Evolutionary conservation across 2,113 vertebrate genomes (phyloP).

Genomic region (Octodon degus): DNA sequence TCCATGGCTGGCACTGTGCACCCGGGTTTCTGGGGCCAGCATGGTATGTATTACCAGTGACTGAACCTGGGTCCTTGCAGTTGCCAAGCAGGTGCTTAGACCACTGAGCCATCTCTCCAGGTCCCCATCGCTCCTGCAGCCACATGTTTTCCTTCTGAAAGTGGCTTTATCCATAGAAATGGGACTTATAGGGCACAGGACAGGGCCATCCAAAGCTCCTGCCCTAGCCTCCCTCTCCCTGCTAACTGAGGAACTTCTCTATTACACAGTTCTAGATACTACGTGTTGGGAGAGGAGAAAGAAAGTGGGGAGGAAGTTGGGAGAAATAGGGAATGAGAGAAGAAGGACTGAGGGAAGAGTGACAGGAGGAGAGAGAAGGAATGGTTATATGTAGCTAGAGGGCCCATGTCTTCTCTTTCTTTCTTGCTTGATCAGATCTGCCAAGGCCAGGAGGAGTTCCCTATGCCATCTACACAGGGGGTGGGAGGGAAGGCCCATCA

Average conservation of each 20-base stretch:
- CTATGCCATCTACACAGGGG: rapidly evolving
- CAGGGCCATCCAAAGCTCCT: neutral
- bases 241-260: neutral
- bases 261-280: neutral
- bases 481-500: neutral
- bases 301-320: neutral
- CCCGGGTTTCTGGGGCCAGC: too few relatives aligned
- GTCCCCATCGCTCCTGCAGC: rapidly evolving
- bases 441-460: rapidly evolving
- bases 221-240: neutral
- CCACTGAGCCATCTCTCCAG: too few relatives aligned
- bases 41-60: too few relatives aligned
- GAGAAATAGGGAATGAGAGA: neutral
- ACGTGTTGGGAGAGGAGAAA: neutral
- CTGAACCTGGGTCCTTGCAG: too few relatives aligned
- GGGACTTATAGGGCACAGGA: neutral
- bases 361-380: neutral
- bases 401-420: neutral
- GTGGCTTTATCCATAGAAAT: neutral
- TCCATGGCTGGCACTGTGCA: too few relatives aligned
- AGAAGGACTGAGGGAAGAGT: neutral
- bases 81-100: too few relatives aligned
- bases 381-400: neutral
- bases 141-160: neutral
- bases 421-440: neutral